A percentile compares a stretch with the other conserved stretches of the same genome.
phyloP scores from a whole-genome alignment of 2,113 vertebrate species.

The Lophochroa leadbeateri region DNA sequence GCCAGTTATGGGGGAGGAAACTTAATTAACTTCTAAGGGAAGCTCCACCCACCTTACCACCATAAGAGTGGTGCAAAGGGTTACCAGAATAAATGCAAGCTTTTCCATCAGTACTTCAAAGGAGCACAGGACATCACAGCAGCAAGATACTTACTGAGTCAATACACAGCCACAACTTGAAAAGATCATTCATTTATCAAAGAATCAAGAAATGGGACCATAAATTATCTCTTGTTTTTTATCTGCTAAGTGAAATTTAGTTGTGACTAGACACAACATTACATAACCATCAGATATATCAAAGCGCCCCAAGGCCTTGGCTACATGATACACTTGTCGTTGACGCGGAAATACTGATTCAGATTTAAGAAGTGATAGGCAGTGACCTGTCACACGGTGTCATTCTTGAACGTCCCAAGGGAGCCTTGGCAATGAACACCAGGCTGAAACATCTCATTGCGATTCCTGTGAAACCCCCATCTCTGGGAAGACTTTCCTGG shows the following conservation, averaged over 20 bases:
- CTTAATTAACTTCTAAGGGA: background rate
- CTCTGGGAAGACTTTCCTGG: background rate
- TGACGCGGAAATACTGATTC: slow-evolving; percentile 53
- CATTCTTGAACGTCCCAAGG: background rate
- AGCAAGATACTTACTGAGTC: background rate
- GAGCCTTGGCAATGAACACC: background rate
- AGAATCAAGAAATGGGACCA: background rate
- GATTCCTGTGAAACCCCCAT: background rate
- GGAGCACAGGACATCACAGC: background rate
- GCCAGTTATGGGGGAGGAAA: background rate
- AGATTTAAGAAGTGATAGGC: slow-evolving; percentile 3
- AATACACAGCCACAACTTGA: background rate
- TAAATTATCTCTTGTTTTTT: slow-evolving; percentile 2
- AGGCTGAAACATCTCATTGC: background rate
- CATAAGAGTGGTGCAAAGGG: background rate
- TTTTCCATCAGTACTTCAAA: background rate
- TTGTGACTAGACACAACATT: background rate
- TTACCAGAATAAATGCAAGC: background rate
- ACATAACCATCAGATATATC: background rate
- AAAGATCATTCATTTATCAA: background rate
- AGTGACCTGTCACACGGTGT: slow-evolving; percentile 13
- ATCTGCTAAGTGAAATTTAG: slow-evolving; percentile 14
- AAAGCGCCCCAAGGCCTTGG: background rate
- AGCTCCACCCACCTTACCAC: background rate
- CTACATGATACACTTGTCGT: background rate